Base-by-base conservation (phyloP, 2,888 invertebrate species). In the Panopea generosa region DNA sequence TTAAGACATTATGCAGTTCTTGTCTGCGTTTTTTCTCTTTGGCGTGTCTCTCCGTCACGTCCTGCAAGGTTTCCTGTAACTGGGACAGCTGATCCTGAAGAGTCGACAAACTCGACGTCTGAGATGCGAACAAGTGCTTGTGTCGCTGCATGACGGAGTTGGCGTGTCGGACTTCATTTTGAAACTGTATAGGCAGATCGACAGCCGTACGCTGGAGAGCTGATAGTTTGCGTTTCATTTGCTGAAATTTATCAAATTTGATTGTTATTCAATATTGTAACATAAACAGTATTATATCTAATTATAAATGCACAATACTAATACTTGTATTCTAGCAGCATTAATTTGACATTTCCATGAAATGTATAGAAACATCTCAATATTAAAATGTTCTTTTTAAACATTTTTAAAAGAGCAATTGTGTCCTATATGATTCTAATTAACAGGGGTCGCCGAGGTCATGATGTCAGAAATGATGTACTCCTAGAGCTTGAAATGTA, bases 1-100 rank as follows among this genome's bases (percentile, higher is more conserved):
- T 89, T 14, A 90, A 77, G n/a, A 84, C 72, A 69, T 90, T 90
- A 73, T 90, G 90, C 7, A 90, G 83, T 40, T 88, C 85, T 65
- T 88, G 88, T 63, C 90, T 62, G 6, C 88, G 76, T 53, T 86
- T 87, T 65, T 89, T 89, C 70, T 90, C 90, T 65, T 86, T 86
- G 26, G 82, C 83, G 66, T 88, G 88, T 59, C 86, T 75, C 18
- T 89, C 88, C 26, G 86, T 87, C 18, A 89, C 75, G 43, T 88
- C 88, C 20, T 86, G 77, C 22, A 90, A 63, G 1, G 84, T 74
- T 18, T 79, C 61, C 55, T 88, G 87, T 53, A 88, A 74, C 66
- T 84, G 81, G 6, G 76, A 65, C 45, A 90, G 72, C 60, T 87
- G 82, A 24, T 84, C 85, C 55, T 87, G 87, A 33, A 90, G 72